Conservation (phyloP, 2,888 invertebrate genomes). For the Trissonchulus sp. region DNA sequence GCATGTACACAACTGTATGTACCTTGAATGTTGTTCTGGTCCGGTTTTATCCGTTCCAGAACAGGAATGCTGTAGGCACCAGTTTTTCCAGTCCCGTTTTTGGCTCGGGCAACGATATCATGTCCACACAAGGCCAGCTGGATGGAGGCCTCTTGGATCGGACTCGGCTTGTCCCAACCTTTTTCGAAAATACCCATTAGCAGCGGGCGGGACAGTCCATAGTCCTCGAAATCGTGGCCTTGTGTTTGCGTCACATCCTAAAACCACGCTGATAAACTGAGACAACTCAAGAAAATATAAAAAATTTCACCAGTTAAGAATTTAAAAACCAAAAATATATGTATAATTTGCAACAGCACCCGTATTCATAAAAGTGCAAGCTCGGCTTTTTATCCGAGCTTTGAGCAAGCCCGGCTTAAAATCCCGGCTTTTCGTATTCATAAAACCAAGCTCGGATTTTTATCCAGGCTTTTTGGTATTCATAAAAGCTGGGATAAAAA, state of each 20-base stretch:
- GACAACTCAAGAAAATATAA: no score
- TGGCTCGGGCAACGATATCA: slow-evolving; percentile 95
- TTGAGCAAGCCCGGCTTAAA: no score
- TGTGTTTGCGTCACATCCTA: slow-evolving; percentile 98
- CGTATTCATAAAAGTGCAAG: no score
- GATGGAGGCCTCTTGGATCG: slow-evolving; percentile 98
- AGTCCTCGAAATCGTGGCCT: slow-evolving; percentile 99
- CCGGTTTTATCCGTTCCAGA: slow-evolving; percentile 72
- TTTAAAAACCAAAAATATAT: no score
- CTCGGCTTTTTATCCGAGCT: no score
- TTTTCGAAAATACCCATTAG: slow-evolving; percentile 99
- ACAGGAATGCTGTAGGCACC: slow-evolving; percentile 99
- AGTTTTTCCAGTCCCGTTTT: slow-evolving; percentile 99
- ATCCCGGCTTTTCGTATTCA: no score
- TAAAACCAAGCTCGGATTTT: no score
- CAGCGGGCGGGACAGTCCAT: slow-evolving; percentile 90
- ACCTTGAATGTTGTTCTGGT: slow-evolving; percentile 83
- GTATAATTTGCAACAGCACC: no score
- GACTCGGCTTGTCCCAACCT: slow-evolving; percentile 92
- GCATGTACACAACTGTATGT: no score
- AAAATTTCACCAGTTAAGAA: no score
- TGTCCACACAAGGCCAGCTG: slow-evolving; percentile 84
- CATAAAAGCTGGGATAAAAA: no score
- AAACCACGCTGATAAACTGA: slow-evolving; percentile 41
- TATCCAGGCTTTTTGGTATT: no score